A percentile compares a stretch with the other conserved stretches of the same genome.
These are phyloP conservation scores for Enteromius thamalakanensis DNA, from an alignment of 2,797 vertebrate genomes.

Conservation along the genomic window DNA sequence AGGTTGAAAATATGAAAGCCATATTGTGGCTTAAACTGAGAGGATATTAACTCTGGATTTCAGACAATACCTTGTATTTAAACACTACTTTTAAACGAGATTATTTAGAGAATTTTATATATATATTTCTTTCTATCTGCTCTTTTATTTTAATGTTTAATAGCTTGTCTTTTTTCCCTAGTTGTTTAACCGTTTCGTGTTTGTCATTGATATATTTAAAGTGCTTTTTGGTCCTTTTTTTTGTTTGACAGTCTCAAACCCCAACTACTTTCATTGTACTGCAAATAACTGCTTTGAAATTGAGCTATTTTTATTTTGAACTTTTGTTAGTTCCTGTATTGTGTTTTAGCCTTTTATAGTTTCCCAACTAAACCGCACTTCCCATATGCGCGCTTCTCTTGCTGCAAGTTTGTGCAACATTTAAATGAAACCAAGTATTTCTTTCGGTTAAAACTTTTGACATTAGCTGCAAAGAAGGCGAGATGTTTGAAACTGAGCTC, in stretches of 20 bases:
- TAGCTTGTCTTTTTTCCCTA: not conserved
- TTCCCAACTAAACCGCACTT: constrained; percentile 12
- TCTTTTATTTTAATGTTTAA: not conserved
- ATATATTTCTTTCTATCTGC: not conserved
- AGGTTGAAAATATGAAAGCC: constrained; percentile 33
- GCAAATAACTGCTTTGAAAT: not conserved
- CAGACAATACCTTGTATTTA: constrained; percentile 15
- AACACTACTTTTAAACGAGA: not conserved
- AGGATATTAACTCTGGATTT: constrained; percentile 27
- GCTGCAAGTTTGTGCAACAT: not conserved
- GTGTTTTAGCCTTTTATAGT: constrained; percentile 10
- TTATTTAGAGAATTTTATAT: not conserved
- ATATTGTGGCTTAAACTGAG: constrained; percentile 18
- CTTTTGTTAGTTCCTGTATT: constrained; percentile 11
- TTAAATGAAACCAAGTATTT: constrained; percentile 19
- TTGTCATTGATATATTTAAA: not conserved
- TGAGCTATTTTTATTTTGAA: constrained; percentile 12
- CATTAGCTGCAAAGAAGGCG: not conserved
- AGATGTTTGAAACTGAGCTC: constrained; percentile 16
- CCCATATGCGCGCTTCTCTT: not conserved
- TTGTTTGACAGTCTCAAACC: not conserved
- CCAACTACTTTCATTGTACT: not conserved
- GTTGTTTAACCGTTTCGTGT: not conserved
- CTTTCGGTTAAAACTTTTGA: not conserved
- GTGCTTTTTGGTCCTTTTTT: not conserved